A percentile compares a stretch with the other conserved stretches of the same genome.
These are phyloP conservation scores for Zapornia atra DNA, from an alignment of 2,113 vertebrate species.

Conservation along the genomic window DNA sequence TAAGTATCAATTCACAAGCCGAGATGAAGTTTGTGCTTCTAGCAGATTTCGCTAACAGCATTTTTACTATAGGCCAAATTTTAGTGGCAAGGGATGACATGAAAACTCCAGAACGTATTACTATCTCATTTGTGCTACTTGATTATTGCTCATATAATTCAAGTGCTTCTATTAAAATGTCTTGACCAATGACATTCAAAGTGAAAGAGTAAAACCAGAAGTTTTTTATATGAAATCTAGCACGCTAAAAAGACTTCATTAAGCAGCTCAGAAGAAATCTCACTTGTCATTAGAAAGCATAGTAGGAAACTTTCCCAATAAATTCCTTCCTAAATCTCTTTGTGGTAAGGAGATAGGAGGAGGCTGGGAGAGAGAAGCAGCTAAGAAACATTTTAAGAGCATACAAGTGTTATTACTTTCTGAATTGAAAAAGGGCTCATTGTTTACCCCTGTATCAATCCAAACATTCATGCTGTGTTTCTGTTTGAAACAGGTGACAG, in stretches of 20 bases:
- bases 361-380: background rate
- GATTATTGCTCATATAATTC: slow-evolving; percentile 26
- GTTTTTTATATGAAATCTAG: background rate
- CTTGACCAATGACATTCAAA: background rate
- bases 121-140: background rate
- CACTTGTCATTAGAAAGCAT: background rate
- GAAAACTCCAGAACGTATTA: background rate
- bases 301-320: background rate
- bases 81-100: background rate
- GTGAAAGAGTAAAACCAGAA: background rate
- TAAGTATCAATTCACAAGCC: slow-evolving; percentile 30
- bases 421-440: background rate
- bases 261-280: background rate
- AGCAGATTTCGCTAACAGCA: background rate
- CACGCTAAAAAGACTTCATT: background rate
- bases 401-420: background rate
- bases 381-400: background rate
- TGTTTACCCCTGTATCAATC: background rate
- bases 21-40: slow-evolving; percentile 8
- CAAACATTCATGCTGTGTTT: background rate
- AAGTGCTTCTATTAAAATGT: slow-evolving; percentile 38
- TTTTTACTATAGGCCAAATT: slow-evolving; percentile 1
- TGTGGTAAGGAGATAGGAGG: background rate
- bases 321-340: background rate
- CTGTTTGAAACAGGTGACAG: background rate